Evolutionary conservation across 2,113 vertebrate genomes (phyloP).

Genomic region (Uria aalge): DNA sequence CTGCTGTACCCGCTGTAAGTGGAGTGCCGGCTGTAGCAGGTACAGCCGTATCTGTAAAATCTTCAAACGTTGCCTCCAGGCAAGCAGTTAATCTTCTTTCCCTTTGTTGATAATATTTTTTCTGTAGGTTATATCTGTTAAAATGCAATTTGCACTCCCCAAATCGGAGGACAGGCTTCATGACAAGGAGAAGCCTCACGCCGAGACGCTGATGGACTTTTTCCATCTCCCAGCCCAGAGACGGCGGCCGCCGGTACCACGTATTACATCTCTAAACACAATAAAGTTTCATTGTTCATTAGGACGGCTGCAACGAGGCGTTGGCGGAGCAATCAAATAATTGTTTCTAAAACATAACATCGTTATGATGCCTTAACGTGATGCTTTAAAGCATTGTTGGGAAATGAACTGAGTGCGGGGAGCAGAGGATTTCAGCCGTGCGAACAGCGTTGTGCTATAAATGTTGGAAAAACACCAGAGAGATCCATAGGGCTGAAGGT

Average conservation of each 20-base stretch:
- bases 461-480: background rate
- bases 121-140: background rate
- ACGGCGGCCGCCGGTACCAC: fast-evolving
- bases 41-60: background rate
- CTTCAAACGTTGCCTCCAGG: background rate
- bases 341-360: background rate
- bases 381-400: background rate
- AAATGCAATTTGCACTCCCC: background rate
- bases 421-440: background rate
- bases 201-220: background rate
- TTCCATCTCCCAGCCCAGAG: background rate
- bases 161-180: background rate
- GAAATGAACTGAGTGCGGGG: background rate
- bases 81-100: background rate
- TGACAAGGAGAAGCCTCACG: background rate
- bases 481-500: background rate
- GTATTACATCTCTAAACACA: background rate
- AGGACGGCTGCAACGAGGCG: background rate
- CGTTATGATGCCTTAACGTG: background rate
- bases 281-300: background rate
- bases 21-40: background rate
- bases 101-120: background rate
- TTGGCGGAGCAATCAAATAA: background rate
- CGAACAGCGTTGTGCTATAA: background rate
- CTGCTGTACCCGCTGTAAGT: background rate